These are phyloP conservation scores for Teleopsis dalmanni DNA, from an alignment of 1,140 invertebrate genomes.

Conservation along the genomic window DNA sequence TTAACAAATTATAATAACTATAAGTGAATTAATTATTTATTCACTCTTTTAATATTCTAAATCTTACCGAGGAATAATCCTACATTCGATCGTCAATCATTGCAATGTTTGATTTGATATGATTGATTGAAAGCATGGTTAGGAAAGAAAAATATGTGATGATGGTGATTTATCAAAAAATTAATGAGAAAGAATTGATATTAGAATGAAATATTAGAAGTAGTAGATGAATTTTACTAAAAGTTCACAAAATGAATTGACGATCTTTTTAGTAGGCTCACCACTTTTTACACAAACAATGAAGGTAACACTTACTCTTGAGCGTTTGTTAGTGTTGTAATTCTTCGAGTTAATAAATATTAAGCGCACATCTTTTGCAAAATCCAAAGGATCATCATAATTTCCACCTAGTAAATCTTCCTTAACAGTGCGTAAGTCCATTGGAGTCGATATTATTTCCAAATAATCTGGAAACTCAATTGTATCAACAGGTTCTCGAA, in stretches of 20 bases:
- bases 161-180: no score
- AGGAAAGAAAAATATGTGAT: slow-evolving; percentile 3
- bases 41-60: neutral
- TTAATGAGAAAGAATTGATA: no score
- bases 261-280: no score
- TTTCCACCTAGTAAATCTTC: slow-evolving; percentile 68
- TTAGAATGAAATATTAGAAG: no score
- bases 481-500: slow-evolving; percentile 70
- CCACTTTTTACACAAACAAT: no score
- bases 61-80: slow-evolving; percentile 42
- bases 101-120: slow-evolving; percentile 23
- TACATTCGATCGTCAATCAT: slow-evolving; percentile 43
- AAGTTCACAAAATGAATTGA: no score
- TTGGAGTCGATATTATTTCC: slow-evolving; percentile 59
- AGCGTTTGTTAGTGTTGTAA: slow-evolving; percentile 89
- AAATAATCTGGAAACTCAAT: slow-evolving; percentile 69
- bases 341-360: slow-evolving; percentile 86
- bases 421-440: slow-evolving; percentile 75
- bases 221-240: no score
- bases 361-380: slow-evolving; percentile 78
- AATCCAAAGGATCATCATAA: slow-evolving; percentile 70
- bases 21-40: neutral
- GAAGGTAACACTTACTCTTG: slow-evolving; percentile 64
- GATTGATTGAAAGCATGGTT: slow-evolving; percentile 13
- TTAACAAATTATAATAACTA: neutral